Base-by-base conservation (phyloP, 2,888 invertebrate species). In the Fissipunctia ypsillon region DNA sequence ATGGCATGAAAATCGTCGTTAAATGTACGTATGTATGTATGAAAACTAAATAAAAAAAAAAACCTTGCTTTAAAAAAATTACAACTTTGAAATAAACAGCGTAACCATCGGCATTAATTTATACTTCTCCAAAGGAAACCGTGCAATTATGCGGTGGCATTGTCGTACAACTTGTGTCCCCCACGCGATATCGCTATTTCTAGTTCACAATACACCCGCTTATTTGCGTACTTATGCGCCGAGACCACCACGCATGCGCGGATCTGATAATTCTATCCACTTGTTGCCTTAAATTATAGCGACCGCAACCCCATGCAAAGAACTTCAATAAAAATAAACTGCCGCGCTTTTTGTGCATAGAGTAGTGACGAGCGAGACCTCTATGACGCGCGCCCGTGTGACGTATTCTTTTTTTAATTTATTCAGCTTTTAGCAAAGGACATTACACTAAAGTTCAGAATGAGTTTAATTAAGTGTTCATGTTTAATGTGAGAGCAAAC, bases 241-340 rank as follows among this genome's bases (percentile, higher is more conserved):
- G 91, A 91, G 95, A 93, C 94, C 95, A 95, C 95, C 95, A 94
- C 95, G 96, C 96, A 95, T 96, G 96, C 95, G 95, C 94, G 93
- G 91, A 90, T 93, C 90, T 84, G 88, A 91, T 94, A 96, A 94
- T 95, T 87, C 90, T 90, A 91, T 87, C 90, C 92, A 94, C 95
- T 95, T 94, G 94, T 92, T 93, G 93, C 93, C 93, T 94, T 88
- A 94, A 95, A 95, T 95, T 94, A 95, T 90, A 92, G 91, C 90
- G 86, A 88, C 73, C 65, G 66, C 93, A 91, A 94, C 96, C 96
- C 95, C 96, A 96, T 95, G 95, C 96, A 89, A 92, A 93, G 76
- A 80, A 94, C 90, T 91, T 85, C 86, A 91, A 89, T 93, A 93
- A 94, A 95, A 95, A 95, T 95, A 94, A 91, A 90, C 89, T 85